These are phyloP conservation scores for Ciconia stormi DNA, from an alignment of 2,113 vertebrate genomes.

Conservation along the genomic window DNA sequence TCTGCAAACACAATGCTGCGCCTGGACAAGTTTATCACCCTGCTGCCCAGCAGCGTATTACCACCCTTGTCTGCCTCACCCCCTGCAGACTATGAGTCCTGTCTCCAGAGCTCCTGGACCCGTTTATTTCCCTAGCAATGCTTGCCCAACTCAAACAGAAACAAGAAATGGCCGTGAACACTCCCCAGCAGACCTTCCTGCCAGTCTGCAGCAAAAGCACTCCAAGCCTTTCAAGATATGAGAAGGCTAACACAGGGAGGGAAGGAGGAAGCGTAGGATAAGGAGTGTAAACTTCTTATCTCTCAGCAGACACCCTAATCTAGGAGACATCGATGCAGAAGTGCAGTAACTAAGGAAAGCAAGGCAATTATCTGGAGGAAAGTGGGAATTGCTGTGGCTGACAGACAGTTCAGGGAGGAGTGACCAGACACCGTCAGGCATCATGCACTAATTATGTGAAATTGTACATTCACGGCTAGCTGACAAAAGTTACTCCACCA, in stretches of 20 bases:
- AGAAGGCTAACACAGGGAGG: neutral
- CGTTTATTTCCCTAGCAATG: neutral
- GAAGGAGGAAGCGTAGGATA: neutral
- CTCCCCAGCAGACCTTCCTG: neutral
- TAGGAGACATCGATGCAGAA: neutral
- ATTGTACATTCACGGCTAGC: neutral
- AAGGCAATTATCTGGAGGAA: neutral
- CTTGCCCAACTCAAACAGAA: neutral
- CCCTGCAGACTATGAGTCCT: neutral
- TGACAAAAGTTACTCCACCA: neutral
- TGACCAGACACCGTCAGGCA: neutral
- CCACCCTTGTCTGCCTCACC: rapidly evolving
- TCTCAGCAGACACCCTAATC: neutral
- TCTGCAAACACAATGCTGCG: neutral
- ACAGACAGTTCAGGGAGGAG: neutral
- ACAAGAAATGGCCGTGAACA: neutral
- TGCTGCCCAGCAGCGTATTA: rapidly evolving
- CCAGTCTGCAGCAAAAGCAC: neutral
- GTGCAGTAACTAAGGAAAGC: neutral
- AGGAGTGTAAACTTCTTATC: neutral
- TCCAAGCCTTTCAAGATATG: neutral
- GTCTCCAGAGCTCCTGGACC: neutral
- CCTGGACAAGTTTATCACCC: neutral
- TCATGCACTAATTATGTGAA: rapidly evolving
- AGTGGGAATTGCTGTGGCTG: neutral